Conservation (phyloP, 2,888 invertebrate species). For the Polylopha cassiicola region DNA sequence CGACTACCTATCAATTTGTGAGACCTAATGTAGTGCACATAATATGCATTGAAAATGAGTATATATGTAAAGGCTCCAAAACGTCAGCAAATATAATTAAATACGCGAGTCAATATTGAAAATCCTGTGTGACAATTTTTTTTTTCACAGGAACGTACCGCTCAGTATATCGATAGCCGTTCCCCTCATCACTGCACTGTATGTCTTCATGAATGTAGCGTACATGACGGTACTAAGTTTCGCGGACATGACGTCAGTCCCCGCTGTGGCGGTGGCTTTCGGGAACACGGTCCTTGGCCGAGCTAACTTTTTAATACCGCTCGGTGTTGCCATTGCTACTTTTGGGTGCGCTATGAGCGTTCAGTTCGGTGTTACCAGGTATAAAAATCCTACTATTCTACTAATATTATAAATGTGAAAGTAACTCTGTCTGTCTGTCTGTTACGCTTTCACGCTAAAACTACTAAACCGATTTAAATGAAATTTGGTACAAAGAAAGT, state of each 20-base stretch:
- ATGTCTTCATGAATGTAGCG: conserved; percentile 90
- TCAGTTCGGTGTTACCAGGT: conserved; percentile 86
- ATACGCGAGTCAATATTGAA: too few species aligned
- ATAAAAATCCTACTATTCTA: too few species aligned
- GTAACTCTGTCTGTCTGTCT: too few species aligned
- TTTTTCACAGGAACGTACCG: conserved; percentile 83
- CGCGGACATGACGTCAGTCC: conserved; percentile 83
- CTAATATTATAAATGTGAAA: too few species aligned
- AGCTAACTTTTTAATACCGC: conserved; percentile 81
- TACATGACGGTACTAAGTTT: conserved; percentile 88
- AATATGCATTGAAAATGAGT: too few species aligned
- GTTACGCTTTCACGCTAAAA: too few species aligned
- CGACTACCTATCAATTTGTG: too few species aligned
- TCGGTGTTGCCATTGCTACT: conserved; percentile 86
- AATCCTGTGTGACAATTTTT: conserved; percentile 6
- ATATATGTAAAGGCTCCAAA: too few species aligned
- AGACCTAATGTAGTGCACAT: too few species aligned
- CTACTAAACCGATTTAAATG: too few species aligned
- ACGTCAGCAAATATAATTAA: too few species aligned
- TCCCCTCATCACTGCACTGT: conserved; percentile 86
- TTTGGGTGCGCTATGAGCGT: conserved; percentile 88
- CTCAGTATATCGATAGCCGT: conserved; percentile 88
- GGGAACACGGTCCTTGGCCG: conserved; percentile 81
- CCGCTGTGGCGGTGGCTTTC: conserved; percentile 89
- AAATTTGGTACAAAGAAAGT: too few species aligned